These are phyloP conservation scores for Hydrozoanthus tunicans DNA, from an alignment of 64 coral and sea anemone genomes.

Conservation along the genomic window DNA sequence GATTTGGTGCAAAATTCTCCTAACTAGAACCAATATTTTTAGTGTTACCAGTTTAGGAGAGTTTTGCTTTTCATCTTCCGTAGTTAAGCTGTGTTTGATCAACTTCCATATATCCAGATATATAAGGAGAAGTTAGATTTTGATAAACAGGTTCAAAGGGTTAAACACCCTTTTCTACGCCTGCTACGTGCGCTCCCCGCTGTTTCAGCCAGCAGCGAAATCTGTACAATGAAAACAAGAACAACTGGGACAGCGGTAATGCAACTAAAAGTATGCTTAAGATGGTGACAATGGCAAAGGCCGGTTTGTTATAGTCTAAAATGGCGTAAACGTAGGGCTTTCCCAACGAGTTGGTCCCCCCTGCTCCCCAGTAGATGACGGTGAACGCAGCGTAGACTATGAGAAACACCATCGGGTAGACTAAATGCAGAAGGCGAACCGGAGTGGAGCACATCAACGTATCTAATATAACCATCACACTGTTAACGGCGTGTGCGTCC, in stretches of 20 bases:
- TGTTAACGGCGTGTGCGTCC: conserved; percentile 39
- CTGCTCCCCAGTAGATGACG: conserved; percentile 17
- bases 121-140: too few species aligned
- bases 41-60: too few species aligned
- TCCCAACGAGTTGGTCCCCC: conserved; percentile 15
- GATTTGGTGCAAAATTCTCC: too few species aligned
- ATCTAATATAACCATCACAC: conserved; percentile 38
- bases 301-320: conserved; percentile 34
- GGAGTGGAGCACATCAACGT: conserved; percentile 26
- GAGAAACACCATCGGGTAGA: conserved; percentile 5
- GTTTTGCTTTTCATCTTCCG: too few species aligned
- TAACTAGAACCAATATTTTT: too few species aligned
- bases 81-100: too few species aligned
- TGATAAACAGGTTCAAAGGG: too few species aligned
- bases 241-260: conserved; percentile 61
- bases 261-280: conserved; percentile 52
- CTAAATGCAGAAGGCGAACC: conserved; percentile 22
- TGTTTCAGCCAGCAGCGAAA: conserved; percentile 62
- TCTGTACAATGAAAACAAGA: conserved; percentile 56
- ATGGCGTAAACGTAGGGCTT: conserved; percentile 22
- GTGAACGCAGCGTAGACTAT: not conserved
- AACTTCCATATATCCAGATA: too few species aligned
- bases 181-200: not conserved
- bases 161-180: too few species aligned
- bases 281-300: conserved; percentile 24